Base-by-base conservation (phyloP, 2,888 invertebrate genomes). In the Rhamnusium bicolor region DNA sequence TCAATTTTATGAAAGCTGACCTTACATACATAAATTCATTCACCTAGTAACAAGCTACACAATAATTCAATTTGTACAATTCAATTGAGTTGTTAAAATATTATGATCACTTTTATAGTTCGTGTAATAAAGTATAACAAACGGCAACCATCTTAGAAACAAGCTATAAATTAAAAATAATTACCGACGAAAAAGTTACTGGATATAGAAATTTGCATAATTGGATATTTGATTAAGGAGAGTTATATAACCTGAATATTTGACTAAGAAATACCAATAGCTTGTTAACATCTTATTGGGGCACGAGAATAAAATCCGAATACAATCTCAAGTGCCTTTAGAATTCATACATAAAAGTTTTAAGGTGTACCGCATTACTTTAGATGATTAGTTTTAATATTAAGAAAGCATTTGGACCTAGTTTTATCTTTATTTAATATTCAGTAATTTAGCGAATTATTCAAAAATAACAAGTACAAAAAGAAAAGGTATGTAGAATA, bases 311-410 rank as follows among this genome's bases (percentile, higher is more conserved):
- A 8, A 46, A 56, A 67, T 56, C 24, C 14, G 24, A 56, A 67
- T 67, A 54, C 40, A 67, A 21, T 18, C 16, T n/a, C 19, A 24
- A 40, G 67, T 56, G 53, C 32, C 66, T 56, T 29, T 40, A 19
- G 46, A 27, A 14, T 32, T 32, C 18, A 8, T 19, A 61, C 18
- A 61, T 40, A 67, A 67, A 67, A 56, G 24, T 56, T 56, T 67
- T 56, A 67, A 32, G 56, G 19, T 51, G 51, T 12, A 16, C 27
- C 27, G 51, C 63, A 46, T 67, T 56, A 67, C 67, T 67, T 56
- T 67, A 56, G 67, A 56, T 56, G 53, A 67, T 67, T 67, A 67
- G 67, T 46, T 67, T 40, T 19, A 24, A 21, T 54, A 56, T 67
- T 29, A 67, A 67, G 54, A 65, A 46, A 56, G n/a, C 54, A 14